Evolutionary conservation across 2,797 vertebrate genomes (phyloP), one percentile per base, ranked within the genome.

Genomic region (Peromyscus attwateri): DNA sequence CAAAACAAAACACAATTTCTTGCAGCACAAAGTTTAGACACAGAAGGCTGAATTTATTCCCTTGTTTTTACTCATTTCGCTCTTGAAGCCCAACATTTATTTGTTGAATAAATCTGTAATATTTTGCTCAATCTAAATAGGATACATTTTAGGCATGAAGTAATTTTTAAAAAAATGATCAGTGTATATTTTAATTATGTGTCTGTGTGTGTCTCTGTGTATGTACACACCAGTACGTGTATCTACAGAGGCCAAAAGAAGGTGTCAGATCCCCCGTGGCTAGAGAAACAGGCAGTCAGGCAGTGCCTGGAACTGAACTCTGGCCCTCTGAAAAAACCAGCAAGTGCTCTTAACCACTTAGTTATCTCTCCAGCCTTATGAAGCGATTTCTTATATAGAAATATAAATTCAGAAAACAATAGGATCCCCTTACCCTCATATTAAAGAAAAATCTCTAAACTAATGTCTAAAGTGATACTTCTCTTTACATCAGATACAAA

Each of bases 1-100:
- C 49, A 34, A 91, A 91, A 40, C 25, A 49, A 34, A 76, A 89
- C 55, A 34, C 37, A 40, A 23, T 52, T 71, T 94, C 17, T 89
- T 83, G 11, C 11, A 68, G 14, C 8, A 77, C 2, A 68, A 89
- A 90, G 43, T 19, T 70, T 76, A 82, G 83, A 80, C 68, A 84
- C 55, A 17, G 91, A 93, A 95, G 89, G 52, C n/a, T 87, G 79
- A 81, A 96, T 83, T 95, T 90, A 84, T 80, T 75, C 46, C 25
- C 55, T 43, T 49, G 34, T 76, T 87, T 93, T 93, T 16, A 70
- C 71, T 92, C 49, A 31, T 68, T 31, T 95, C 27, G 92, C 71
- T 64, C 60, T 91, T 87, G 34, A 94, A 40, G 10, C n/a, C 21
- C 76, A 94, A 76, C 19, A n/a, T 87, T 64, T 89, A 31, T 43